These are phyloP conservation scores for Microchrysa polita DNA, from an alignment of 2,888 invertebrate genomes.

Conservation along the genomic window DNA sequence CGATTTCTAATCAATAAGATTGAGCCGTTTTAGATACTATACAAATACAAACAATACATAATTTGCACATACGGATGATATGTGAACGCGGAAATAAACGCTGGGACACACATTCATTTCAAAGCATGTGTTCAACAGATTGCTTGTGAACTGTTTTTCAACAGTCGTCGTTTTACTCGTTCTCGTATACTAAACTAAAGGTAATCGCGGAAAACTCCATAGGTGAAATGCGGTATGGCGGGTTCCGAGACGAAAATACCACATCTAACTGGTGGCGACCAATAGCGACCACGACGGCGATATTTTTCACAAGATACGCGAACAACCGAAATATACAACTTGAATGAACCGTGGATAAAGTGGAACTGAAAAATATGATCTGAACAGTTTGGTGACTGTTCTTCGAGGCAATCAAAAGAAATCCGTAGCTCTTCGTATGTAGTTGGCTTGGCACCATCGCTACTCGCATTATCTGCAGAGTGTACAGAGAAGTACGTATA, in stretches of 20 bases:
- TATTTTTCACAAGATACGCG: background rate
- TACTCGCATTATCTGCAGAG: background rate
- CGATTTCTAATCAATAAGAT: slow-evolving; percentile 26
- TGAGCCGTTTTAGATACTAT: background rate
- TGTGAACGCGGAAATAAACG: slow-evolving; percentile 20
- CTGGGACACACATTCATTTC: background rate
- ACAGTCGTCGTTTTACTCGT: slow-evolving; percentile 14
- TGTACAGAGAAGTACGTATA: slow-evolving; percentile 4
- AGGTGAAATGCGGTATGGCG: background rate
- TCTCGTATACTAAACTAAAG: no score
- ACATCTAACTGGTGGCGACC: slow-evolving; percentile 19
- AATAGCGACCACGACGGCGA: slow-evolving; percentile 10
- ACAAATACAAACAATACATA: slow-evolving; percentile 5
- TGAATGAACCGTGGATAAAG: slow-evolving; percentile 34
- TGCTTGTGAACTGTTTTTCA: slow-evolving; percentile 5
- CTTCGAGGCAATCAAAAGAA: slow-evolving; percentile 21
- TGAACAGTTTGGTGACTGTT: slow-evolving; percentile 1
- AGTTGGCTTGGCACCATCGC: background rate
- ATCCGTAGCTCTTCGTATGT: slow-evolving; percentile 29
- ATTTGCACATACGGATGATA: background rate
- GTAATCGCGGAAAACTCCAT: slow-evolving; percentile 26
- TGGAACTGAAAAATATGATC: slow-evolving; percentile 34
- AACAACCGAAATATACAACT: slow-evolving; percentile 1
- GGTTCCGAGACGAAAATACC: background rate
- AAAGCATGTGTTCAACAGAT: background rate